Conservation (phyloP, 1,140 invertebrate genomes). For the Medauroidea extradentata region DNA sequence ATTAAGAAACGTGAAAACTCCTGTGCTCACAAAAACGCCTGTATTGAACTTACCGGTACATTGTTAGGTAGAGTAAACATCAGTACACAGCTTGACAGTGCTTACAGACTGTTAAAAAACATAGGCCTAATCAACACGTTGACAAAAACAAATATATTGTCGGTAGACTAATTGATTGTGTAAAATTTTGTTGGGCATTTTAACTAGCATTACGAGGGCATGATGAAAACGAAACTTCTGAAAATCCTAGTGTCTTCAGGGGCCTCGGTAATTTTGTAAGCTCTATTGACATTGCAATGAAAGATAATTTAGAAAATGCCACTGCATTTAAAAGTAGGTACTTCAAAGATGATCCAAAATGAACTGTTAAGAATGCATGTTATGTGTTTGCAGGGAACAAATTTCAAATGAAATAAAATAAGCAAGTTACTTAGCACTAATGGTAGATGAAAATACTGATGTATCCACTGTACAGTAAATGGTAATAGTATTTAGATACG, state of each 20-base stretch:
- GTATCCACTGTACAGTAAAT: constrained; percentile 26
- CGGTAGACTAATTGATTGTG: constrained; percentile 34
- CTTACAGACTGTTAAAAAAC: constrained; percentile 15
- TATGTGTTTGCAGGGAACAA: constrained; percentile 28
- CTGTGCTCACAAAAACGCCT: constrained; percentile 6
- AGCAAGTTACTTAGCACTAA: constrained; percentile 28
- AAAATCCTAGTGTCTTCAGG: constrained; percentile 19
- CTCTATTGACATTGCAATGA: constrained; percentile 24
- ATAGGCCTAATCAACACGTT: constrained; percentile 34
- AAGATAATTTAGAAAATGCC: constrained; percentile 27
- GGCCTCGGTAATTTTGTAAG: constrained; percentile 27
- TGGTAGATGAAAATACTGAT: constrained; percentile 35
- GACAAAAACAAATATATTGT: constrained; percentile 32
- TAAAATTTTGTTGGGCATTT: constrained; percentile 33
- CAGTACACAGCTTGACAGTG: background rate
- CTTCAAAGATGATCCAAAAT: constrained; percentile 35
- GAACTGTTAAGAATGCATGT: constrained; percentile 43
- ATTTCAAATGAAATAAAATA: constrained; percentile 32
- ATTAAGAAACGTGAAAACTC: constrained; percentile 18
- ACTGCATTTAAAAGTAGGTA: constrained; percentile 33
- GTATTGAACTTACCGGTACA: background rate
- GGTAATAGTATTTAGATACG: constrained; percentile 29
- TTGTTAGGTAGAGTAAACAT: constrained; percentile 8
- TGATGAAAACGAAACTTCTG: constrained; percentile 23
- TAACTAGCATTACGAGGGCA: constrained; percentile 28